Base-by-base conservation (phyloP, 2,888 invertebrate species). In the Crocallis elinguaria region DNA sequence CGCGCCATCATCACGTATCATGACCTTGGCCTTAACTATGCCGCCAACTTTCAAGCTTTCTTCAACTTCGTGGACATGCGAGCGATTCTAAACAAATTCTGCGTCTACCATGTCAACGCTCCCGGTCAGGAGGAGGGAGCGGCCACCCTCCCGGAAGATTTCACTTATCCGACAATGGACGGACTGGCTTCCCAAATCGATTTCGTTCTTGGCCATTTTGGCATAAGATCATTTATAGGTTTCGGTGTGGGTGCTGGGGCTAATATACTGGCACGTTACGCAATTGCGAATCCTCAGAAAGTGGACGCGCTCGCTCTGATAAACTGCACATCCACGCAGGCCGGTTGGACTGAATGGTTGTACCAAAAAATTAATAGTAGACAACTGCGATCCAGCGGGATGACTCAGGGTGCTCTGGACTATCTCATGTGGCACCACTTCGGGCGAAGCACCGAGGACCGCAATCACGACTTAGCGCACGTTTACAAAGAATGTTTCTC, bases 341-440 rank as follows among this genome's bases (percentile, higher is more conserved):
- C 98, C 11, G 98, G 99, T 11, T 99, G 99, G 99, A 97, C 98
- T 62, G 99, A 99, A 86, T 99, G 99, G 99, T 97, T 98, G 33
- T 99, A 99, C 84, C 99, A 99, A 90, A 99, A 99, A 92, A 94
- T 99, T 73, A 98, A 98, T 83, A 95, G 97, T 7, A 93, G 97
- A 67, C 96, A 97, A 88, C 92, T 98, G 63, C 94, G 96, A 66
- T 95, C 96, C 14, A 96, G 95, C 77, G 98, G 97, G 44, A 97
- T 98, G 97, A 98, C 97, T 43, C 97, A 98, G 79, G 95, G 97
- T 49, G 97, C 98, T 3, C 92, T 98, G 62, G 98, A 99, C 77
- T 99, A 99, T 80, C 92, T 99, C 63, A 97, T 99, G 96, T 99
- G 99, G 99, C 99, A 99, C 88, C 99, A 99, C 86, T 99, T 99